Evolutionary conservation across 2,888 invertebrate genomes (phyloP).

Genomic region (Plutella xylostella): DNA sequence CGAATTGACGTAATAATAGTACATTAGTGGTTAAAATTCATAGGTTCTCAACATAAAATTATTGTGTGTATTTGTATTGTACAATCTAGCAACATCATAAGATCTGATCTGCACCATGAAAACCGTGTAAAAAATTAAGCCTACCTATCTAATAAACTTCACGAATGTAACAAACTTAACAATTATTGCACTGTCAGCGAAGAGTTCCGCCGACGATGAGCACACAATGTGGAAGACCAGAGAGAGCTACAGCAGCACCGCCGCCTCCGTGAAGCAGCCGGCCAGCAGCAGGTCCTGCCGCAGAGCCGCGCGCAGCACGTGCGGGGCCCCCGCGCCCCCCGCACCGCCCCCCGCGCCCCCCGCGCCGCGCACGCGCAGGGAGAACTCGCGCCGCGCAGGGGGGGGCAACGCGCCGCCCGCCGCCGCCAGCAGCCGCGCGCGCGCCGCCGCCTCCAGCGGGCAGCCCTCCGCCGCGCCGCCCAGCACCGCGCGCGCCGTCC

Average conservation of each 20-base stretch:
- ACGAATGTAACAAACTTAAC: not conserved
- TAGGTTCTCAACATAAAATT: not conserved
- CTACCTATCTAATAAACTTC: not conserved
- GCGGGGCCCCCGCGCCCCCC: conserved; percentile 42
- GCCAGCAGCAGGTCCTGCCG: conserved; percentile 48
- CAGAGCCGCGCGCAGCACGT: conserved; percentile 53
- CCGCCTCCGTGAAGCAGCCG: conserved; percentile 56
- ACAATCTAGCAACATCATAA: not conserved
- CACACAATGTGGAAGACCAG: conserved; percentile 1
- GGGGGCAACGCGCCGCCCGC: conserved; percentile 43
- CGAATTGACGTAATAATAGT: no score
- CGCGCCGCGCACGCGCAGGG: conserved; percentile 42
- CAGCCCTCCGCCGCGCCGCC: conserved; percentile 38
- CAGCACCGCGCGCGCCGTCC: conserved; percentile 39
- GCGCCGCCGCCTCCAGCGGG: conserved; percentile 42
- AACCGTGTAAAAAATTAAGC: not conserved
- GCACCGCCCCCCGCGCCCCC: conserved; percentile 44
- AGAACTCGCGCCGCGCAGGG: conserved; percentile 48
- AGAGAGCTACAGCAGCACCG: conserved; percentile 48
- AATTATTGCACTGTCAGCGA: not conserved
- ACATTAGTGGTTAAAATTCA: no score
- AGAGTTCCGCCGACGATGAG: not conserved
- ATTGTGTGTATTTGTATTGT: not conserved
- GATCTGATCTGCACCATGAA: not conserved
- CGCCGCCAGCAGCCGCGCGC: conserved; percentile 35